Conservation (phyloP, 1,140 invertebrate species). For the Chlorops oryzae region DNA sequence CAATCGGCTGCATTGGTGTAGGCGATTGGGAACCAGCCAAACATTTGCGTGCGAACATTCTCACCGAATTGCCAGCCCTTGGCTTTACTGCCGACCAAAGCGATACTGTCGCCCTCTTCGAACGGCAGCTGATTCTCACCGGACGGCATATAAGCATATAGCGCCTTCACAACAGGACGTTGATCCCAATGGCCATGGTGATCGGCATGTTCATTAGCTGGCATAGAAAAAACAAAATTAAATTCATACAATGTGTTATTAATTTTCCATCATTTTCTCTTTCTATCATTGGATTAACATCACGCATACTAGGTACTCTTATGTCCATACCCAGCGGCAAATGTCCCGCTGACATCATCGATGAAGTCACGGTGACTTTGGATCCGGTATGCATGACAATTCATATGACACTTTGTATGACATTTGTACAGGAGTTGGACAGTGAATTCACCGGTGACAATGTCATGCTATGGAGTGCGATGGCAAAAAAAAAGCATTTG, state of each 20-base stretch:
- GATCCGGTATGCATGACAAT: too few relatives aligned
- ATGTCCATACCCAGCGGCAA: too few relatives aligned
- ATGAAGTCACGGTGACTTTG: too few relatives aligned
- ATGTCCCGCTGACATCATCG: too few relatives aligned
- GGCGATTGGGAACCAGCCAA: slow-evolving; percentile 90
- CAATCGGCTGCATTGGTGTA: slow-evolving; percentile 66
- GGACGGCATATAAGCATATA: slow-evolving; percentile 84
- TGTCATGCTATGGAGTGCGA: too few relatives aligned
- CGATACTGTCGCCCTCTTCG: slow-evolving; percentile 82
- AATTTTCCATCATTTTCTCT: too few relatives aligned
- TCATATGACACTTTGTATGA: too few relatives aligned
- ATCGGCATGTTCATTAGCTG: slow-evolving; percentile 31
- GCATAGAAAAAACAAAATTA: neutral
- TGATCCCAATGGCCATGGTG: slow-evolving; percentile 37
- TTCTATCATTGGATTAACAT: too few relatives aligned
- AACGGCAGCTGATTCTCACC: slow-evolving; percentile 90
- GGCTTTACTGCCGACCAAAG: slow-evolving; percentile 80
- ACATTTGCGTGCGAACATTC: slow-evolving; percentile 79
- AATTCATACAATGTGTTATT: slow-evolving; percentile 26
- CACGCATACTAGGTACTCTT: too few relatives aligned
- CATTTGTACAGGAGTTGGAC: too few relatives aligned
- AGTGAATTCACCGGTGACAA: too few relatives aligned
- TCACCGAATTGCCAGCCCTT: slow-evolving; percentile 95
- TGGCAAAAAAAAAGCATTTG: too few relatives aligned
- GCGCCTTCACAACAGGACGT: slow-evolving; percentile 63